phyloP scores from a whole-genome alignment of 2,888 invertebrate species.

The Sesia apiformis region DNA sequence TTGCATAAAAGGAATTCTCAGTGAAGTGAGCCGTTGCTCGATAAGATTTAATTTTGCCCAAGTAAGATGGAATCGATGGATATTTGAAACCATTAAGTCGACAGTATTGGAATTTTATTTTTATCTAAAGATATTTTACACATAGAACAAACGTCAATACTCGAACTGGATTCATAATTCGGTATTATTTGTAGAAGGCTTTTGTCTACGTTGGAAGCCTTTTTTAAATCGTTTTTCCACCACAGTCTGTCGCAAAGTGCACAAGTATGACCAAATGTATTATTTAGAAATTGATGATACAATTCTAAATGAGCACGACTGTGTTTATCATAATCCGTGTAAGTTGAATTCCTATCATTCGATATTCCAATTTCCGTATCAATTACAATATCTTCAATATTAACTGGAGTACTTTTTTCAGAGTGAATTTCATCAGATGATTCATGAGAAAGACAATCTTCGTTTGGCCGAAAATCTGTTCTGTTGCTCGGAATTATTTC shows the following conservation, averaged over 20 bases:
- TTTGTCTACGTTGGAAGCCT: background rate
- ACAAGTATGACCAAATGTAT: slow-evolving; percentile 18
- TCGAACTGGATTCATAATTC: too few relatives aligned
- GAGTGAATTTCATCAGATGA: too few relatives aligned
- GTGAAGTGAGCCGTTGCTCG: slow-evolving; percentile 18
- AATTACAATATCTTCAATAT: too few relatives aligned
- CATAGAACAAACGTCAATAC: slow-evolving; percentile 3
- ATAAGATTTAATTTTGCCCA: slow-evolving; percentile 18
- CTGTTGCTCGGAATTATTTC: background rate
- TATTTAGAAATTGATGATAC: slow-evolving; percentile 5
- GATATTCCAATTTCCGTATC: too few relatives aligned
- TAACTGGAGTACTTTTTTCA: too few relatives aligned
- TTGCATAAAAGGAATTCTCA: slow-evolving; percentile 23
- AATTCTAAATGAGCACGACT: too few relatives aligned
- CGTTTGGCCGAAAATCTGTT: too few relatives aligned
- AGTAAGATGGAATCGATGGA: slow-evolving; percentile 19
- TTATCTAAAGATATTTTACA: slow-evolving; percentile 7
- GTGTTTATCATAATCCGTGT: too few relatives aligned
- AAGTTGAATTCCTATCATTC: too few relatives aligned
- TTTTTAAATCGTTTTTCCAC: slow-evolving; percentile 12
- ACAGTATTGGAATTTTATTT: slow-evolving; percentile 10
- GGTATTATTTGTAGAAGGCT: background rate
- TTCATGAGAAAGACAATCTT: too few relatives aligned
- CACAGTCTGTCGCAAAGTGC: slow-evolving; percentile 17
- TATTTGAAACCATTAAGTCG: slow-evolving; percentile 20